Evolutionary conservation across 2,113 vertebrate genomes (phyloP), one percentile per base, ranked within the genome.

Genomic region (Scolopax mira): DNA sequence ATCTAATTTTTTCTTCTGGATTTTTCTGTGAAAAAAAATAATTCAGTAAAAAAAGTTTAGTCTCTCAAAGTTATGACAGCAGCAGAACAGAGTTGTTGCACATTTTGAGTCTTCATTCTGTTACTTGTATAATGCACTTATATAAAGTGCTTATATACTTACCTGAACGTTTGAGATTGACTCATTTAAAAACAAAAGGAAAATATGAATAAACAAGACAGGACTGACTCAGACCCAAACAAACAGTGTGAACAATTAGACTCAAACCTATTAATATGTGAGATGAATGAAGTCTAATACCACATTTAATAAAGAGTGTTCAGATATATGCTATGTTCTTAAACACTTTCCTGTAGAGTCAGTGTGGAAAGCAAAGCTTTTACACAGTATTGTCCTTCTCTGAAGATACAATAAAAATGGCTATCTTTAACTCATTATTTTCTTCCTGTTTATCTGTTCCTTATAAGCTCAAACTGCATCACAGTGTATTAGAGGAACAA

Each of bases 11-110:
- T 46, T 64, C 6, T 67, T 67, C 30, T 46, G 18, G 4, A 1
- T 44, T 69, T 48, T 28, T 37, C 3, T 1, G 2, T 1, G 5
- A 1, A 16, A 42, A 60, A 71, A 52, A 37, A 24, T 0, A 19
- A 30, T 7, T 78, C 5, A n/a, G 6, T 54, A n/a, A 25, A 49
- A 49, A 72, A 49, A 11, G 1, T 1, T 41, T 75, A 3, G 1
- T 31, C 48, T n/a, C 19, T 62, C 23, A 46, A 54, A 42, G 3
- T 35, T 81, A 17, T 25, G 13, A 28, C 5, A 71, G 22, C 4
- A 17, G 49, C 28, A 57, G 27, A 12, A 60, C 89, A 33, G 2
- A 52, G 2, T 44, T 30, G 3, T 49, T 48, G 2, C 6, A 15
- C 15, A 5, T 2, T 33, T 23, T 27, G 15, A 46, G 21, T 51